Evolutionary conservation across 2,797 vertebrate species (phyloP), one percentile per base, ranked within the genome.

Genomic region (Anomalospiza imberbis): DNA sequence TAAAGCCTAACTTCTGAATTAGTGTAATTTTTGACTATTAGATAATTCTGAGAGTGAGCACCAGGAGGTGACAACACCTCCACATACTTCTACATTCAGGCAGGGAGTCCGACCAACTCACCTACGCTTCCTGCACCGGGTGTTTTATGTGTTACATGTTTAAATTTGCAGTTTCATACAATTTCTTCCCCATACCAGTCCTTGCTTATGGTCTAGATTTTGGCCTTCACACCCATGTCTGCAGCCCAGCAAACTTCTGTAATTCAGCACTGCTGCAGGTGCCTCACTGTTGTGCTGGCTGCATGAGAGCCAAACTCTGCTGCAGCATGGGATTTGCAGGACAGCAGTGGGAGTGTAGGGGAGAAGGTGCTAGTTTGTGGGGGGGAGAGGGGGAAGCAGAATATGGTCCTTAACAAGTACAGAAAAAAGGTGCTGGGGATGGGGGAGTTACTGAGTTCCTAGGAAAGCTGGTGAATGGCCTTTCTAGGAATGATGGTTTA

Each of bases 241-340:
- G n/a, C 78, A 88, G 75, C 44, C 36, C 28, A 47, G 12, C 36
- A 55, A 25, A n/a, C 10, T 22, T 47, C 7, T 58, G 15, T 44
- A 34, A 7, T 62, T 79, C 7, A 45, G n/a, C 28, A 10, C 17
- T 2, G 0, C 36, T 48, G 44, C 68, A 74, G 40, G 14, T 80
- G 65, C 63, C 34, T 91, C 19, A 4, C 1, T 13, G 22, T n/a
- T 68, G 25, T 45, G 55, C 42, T 71, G 65, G 34, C 40, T 9
- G 1, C 8, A 28, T 17, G 31, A 40, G 50, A 82, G n/a, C 48
- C n/a, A 22, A 20, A 25, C 34, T 13, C 18, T 42, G 50, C 62
- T 50, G 40, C 10, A 15, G n/a, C 26, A 16, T 16, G 0, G 0
- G 29, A 17, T 54, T 74, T 58, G 32, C 1, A 0, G 50, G 51